These are phyloP conservation scores for Oxyteleia sp. DNA, from an alignment of 2,888 invertebrate species.

Conservation along the genomic window DNA sequence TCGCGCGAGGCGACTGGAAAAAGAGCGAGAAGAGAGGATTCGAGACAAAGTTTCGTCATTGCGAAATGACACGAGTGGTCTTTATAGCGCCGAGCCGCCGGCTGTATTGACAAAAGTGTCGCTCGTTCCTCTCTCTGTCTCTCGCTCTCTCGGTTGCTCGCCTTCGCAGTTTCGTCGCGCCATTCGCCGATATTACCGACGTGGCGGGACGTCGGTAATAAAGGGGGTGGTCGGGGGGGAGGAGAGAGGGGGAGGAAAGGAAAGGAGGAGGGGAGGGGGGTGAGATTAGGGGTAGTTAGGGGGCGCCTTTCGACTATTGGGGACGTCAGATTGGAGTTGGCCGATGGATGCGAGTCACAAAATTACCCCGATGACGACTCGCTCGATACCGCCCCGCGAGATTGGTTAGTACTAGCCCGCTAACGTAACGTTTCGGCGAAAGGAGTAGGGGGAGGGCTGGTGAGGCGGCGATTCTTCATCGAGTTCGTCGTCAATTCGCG, in stretches of 20 bases:
- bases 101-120: slow-evolving; percentile 89
- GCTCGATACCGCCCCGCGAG: slow-evolving; percentile 20
- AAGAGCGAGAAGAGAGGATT: slow-evolving; percentile 85
- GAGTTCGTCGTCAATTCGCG: slow-evolving; percentile 44
- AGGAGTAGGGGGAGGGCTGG: no score
- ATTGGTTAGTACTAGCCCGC: slow-evolving; percentile 25
- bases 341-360: slow-evolving; percentile 25
- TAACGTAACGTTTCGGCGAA: not conserved
- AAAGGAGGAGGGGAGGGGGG: slow-evolving; percentile 78
- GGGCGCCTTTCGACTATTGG: slow-evolving; percentile 4
- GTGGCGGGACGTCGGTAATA: slow-evolving; percentile 76
- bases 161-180: slow-evolving; percentile 84
- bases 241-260: slow-evolving; percentile 76
- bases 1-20: slow-evolving; percentile 66
- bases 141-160: slow-evolving; percentile 81
- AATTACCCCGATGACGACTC: slow-evolving; percentile 37
- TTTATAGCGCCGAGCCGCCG: slow-evolving; percentile 88
- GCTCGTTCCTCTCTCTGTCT: slow-evolving; percentile 78
- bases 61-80: slow-evolving; percentile 89
- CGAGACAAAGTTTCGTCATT: slow-evolving; percentile 89
- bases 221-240: slow-evolving; percentile 57
- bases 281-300: no score
- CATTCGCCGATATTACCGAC: slow-evolving; percentile 87
- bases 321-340: slow-evolving; percentile 16
- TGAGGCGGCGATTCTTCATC: no score